Evolutionary conservation across 2,113 vertebrate genomes (phyloP).

Genomic region (Nerophis lumbriciformis): DNA sequence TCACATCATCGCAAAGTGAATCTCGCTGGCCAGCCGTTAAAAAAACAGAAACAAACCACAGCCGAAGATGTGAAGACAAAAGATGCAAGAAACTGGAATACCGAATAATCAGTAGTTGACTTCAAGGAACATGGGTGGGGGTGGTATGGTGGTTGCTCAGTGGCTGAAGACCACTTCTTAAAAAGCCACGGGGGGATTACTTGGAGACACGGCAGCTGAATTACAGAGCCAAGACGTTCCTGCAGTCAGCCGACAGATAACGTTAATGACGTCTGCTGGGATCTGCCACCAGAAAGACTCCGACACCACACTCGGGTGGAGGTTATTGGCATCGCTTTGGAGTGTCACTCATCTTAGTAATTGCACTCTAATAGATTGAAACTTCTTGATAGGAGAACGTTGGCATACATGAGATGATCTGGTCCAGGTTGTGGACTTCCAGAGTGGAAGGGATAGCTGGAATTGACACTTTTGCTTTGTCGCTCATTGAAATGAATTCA

Average conservation of each 20-base stretch:
- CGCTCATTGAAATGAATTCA: too few species aligned
- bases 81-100: slow-evolving; percentile 22
- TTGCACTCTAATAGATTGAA: slow-evolving; percentile 56
- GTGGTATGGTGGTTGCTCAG: slow-evolving; percentile 21
- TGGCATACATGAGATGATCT: slow-evolving; percentile 37
- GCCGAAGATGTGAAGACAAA: not conserved
- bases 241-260: slow-evolving; percentile 45
- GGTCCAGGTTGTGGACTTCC: not conserved
- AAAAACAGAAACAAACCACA: slow-evolving; percentile 12
- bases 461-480: not conserved
- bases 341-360: slow-evolving; percentile 47
- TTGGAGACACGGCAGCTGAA: slow-evolving; percentile 24
- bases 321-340: slow-evolving; percentile 19
- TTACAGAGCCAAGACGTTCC: slow-evolving; percentile 42
- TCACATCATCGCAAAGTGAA: slow-evolving; percentile 19
- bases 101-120: slow-evolving; percentile 29
- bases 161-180: slow-evolving; percentile 31
- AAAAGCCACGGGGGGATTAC: slow-evolving; percentile 37
- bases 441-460: not conserved
- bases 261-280: slow-evolving; percentile 68
- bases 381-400: slow-evolving; percentile 38
- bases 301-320: slow-evolving; percentile 36
- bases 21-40: slow-evolving; percentile 8
- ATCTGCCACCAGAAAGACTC: slow-evolving; percentile 41
- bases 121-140: slow-evolving; percentile 4